Evolutionary conservation across 2,888 invertebrate genomes (phyloP).

Genomic region (Hemithea aestivaria): DNA sequence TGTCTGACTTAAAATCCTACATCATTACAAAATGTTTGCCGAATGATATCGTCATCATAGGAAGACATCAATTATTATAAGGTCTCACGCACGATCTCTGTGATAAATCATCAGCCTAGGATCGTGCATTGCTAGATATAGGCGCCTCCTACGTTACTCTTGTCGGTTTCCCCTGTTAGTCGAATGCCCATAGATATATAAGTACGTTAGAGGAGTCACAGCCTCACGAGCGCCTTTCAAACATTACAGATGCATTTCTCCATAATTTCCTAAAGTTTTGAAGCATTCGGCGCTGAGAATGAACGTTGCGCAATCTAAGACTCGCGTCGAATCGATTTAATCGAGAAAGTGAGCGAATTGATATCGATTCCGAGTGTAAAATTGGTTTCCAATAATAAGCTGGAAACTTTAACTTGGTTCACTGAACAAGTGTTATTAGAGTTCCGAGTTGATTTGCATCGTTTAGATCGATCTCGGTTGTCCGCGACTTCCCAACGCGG

Average conservation of each 20-base stretch:
- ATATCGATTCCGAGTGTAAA: constrained; percentile 41
- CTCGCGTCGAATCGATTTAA: constrained; percentile 41
- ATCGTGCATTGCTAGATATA: too few relatives aligned
- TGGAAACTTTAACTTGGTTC: constrained; percentile 31
- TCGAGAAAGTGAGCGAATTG: constrained; percentile 47
- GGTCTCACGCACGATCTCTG: too few relatives aligned
- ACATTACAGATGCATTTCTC: neutral
- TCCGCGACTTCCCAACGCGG: neutral
- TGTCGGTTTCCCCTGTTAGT: too few relatives aligned
- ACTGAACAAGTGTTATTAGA: constrained; percentile 15
- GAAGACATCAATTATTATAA: too few relatives aligned
- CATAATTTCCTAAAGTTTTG: constrained; percentile 2
- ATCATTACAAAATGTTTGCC: too few relatives aligned
- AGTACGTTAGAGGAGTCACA: too few relatives aligned
- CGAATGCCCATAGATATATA: too few relatives aligned
- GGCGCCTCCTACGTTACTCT: too few relatives aligned
- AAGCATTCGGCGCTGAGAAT: constrained; percentile 24
- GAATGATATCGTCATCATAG: too few relatives aligned
- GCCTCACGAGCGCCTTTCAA: too few relatives aligned
- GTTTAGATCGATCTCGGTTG: neutral
- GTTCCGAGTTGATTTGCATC: neutral
- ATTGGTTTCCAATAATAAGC: constrained; percentile 40
- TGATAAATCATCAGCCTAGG: too few relatives aligned
- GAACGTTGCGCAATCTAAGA: constrained; percentile 34
- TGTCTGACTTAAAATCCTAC: too few relatives aligned